Evolutionary conservation across 2,888 invertebrate species (phyloP).

Genomic region (Oscheius sp.): DNA sequence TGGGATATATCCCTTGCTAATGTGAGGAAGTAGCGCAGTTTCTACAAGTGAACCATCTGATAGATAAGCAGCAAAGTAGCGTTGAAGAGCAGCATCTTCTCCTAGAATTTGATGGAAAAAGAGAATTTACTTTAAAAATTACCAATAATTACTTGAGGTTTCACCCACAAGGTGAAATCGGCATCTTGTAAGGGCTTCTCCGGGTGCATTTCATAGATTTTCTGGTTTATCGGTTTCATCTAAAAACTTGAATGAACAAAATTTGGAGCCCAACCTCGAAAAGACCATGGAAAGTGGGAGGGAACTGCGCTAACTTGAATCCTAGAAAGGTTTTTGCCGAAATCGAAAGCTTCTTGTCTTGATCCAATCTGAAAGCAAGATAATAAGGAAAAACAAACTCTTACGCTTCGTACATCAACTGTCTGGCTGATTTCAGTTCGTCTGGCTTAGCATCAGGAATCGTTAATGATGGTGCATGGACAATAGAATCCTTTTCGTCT

Average conservation of each 20-base stretch:
- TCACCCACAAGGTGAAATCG: constrained; percentile 41
- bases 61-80: constrained; percentile 74
- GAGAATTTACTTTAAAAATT: neutral
- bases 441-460: constrained; percentile 73
- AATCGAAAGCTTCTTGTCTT: constrained; percentile 18
- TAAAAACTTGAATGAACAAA: constrained; percentile 2
- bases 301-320: constrained; percentile 37
- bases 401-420: constrained; percentile 22
- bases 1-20: constrained; percentile 45
- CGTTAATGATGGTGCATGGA: constrained; percentile 68
- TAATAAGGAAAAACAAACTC: constrained; percentile 13
- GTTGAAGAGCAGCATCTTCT: constrained; percentile 71
- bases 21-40: constrained; percentile 68
- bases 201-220: constrained; percentile 18
- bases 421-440: constrained; percentile 47
- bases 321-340: constrained; percentile 28
- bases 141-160: constrained; percentile 31
- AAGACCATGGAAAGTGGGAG: constrained; percentile 34
- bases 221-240: constrained; percentile 31
- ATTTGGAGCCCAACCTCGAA: constrained; percentile 21
- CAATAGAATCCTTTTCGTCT: constrained; percentile 42
- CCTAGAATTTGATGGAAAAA: constrained; percentile 53
- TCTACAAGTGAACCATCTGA: constrained; percentile 73
- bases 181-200: constrained; percentile 27
- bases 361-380: constrained; percentile 36